A percentile compares a stretch with the other conserved stretches of the same genome.
These are phyloP conservation scores for Mastomys natalensis DNA, from an alignment of 2,113 vertebrate genomes.

Conservation along the genomic window DNA sequence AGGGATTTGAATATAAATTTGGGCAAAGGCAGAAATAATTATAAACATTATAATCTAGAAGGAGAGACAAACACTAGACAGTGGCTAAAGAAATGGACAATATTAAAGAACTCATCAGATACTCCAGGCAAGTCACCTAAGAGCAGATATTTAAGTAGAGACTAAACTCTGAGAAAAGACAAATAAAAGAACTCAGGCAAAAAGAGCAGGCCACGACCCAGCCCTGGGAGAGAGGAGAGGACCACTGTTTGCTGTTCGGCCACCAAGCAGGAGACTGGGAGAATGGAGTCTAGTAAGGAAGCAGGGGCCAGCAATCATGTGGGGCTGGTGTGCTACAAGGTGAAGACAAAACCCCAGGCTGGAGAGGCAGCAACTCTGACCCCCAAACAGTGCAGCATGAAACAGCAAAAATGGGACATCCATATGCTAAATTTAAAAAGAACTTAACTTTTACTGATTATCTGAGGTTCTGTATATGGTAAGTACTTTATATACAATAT, in stretches of 20 bases:
- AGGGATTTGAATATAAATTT: constrained; percentile 13
- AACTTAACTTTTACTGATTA: constrained; percentile 25
- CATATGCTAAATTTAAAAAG: constrained; percentile 38
- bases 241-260: not conserved
- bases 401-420: constrained; percentile 36
- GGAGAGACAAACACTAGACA: not conserved
- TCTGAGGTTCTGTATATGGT: not conserved
- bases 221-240: not conserved
- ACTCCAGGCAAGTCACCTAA: not conserved
- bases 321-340: not conserved
- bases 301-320: not conserved
- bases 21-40: constrained; percentile 47
- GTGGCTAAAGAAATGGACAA: not conserved
- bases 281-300: not conserved
- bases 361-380: not conserved
- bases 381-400: not conserved
- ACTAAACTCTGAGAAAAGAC: not conserved
- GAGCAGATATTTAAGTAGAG: constrained; percentile 1
- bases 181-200: not conserved
- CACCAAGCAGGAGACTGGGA: not conserved
- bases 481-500: constrained; percentile 27
- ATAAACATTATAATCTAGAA: constrained; percentile 17
- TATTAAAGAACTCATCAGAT: not conserved
- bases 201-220: not conserved
- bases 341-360: not conserved